Evolutionary conservation across 2,888 invertebrate species (phyloP), one percentile per base, ranked within the genome.

Genomic region (Crossocerus cetratus): DNA sequence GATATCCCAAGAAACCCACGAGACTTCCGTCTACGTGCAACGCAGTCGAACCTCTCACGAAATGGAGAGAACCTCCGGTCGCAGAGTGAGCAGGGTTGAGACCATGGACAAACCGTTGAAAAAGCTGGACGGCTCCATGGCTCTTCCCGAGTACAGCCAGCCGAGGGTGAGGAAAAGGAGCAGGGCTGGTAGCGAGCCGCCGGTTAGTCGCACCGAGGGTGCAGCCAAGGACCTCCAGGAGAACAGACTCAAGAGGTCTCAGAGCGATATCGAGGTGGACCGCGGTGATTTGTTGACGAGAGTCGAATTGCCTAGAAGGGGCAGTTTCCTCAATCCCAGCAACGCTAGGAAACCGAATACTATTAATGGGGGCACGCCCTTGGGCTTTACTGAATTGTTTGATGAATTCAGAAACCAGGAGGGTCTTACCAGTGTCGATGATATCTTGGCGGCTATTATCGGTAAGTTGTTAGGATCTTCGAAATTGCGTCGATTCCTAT

Each of bases 391-490:
- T 87, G 96, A 96, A 91, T 92, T 96, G 84, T 96, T 96, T 90
- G 95, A 96, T 90, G 96, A 96, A 91, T 95, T 96, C 86, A 94
- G 96, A 83, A 93, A 96, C 85, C 96, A 97, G 91, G 97, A 97
- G 91, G 96, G 96, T 85, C 92, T 97, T 63, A 95, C 96, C 87
- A 96, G 96, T 68, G 94, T 97, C 91, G 97, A 97, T 87, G 96
- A 96, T 85, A 96, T 96, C 84, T 92, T 97, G 61, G 95, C 95
- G 85, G 95, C 96, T 86, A 97, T 97, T 87, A 96, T 97, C 84
- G 90, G 90, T 89, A 77, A 64, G 14, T 32, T 32, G 32, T 8
- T 11, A 32, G 3, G 49, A 16, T 4, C 13, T 49, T 32, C 14
- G 14, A 14, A 11, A 45, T 45, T 11, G 49, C 14, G 4, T 49